These are phyloP conservation scores for Amphipoea oculea DNA, from an alignment of 2,888 invertebrate genomes.

Conservation along the genomic window DNA sequence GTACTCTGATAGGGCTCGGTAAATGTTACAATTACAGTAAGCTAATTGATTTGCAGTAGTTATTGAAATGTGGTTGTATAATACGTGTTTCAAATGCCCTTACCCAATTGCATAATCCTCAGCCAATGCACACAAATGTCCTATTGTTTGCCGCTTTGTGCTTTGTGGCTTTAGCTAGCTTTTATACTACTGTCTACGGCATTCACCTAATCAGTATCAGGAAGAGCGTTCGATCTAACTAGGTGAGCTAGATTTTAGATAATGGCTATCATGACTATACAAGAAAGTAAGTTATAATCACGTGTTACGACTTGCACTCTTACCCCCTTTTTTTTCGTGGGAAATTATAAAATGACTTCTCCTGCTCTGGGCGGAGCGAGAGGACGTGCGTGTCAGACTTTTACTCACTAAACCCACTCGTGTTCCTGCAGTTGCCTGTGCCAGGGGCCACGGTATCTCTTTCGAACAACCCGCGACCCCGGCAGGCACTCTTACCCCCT, in stretches of 20 bases:
- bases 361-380: no score
- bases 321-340: no score
- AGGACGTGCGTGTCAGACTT: no score
- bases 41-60: no score
- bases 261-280: neutral
- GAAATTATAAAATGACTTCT: no score
- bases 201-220: neutral
- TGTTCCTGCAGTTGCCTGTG: no score
- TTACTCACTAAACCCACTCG: no score
- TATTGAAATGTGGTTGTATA: neutral
- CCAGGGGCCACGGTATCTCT: no score
- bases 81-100: neutral
- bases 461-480: no score
- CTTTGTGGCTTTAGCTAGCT: neutral
- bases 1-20: no score
- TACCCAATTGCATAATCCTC: neutral
- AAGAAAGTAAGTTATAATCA: neutral
- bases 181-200: neutral
- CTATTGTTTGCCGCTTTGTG: conserved; percentile 3
- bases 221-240: no score
- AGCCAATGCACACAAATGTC: neutral
- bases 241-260: neutral
- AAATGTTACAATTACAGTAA: neutral
- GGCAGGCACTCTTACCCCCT: no score
- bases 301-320: neutral